Evolutionary conservation across 1,140 invertebrate species (phyloP), one percentile per base, ranked within the genome.

Genomic region (Macrobrachium rosenbergii): DNA sequence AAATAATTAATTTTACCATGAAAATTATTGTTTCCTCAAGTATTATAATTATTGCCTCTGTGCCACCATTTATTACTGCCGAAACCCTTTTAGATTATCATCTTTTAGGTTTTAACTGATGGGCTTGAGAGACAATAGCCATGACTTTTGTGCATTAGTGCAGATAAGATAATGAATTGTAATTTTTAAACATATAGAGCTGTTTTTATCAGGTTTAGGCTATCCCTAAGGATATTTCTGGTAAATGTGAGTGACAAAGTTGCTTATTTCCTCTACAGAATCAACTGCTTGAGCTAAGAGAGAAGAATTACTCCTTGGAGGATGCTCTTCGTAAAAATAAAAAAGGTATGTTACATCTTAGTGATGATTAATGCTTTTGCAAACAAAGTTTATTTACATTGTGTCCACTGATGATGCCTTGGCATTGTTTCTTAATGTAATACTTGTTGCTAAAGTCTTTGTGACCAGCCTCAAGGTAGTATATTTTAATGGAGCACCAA

Each of bases 251-350:
- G 19, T 5, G 17, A 69, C 23, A 72, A 16, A 69, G 5, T 16
- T 21, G 52, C 64, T 17, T 16, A 52, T 58, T 88, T n/a, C 76
- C 12, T 23, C 91, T 91, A 52, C 90, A 93, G 92, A 89, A 92
- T 62, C 93, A 93, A 88, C 90, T 93, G 7, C 88, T 93, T 63
- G 93, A 93, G 82, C 89, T 93, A 67, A 90, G 92, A 81, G 92
- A 92, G 77, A 90, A 90, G 28, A 93, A 93, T 80, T 93, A 93
- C 90, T 91, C 91, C 89, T 87, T 93, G 14, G 92, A 93, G 84
- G 92, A 92, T 76, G 90, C 91, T 83, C 91, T 90, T 82, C 92
- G 91, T 60, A 92, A 91, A 89, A 89, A 92, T 81, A 91, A 92
- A 87, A 92, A 91, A 90, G 92, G 92, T 93, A 90, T 63, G 82